Percentiles rank a stretch among this genome's conserved stretches.
Evolutionary conservation across 2,113 vertebrate species (phyloP).

Genomic region (Alosa alosa): DNA sequence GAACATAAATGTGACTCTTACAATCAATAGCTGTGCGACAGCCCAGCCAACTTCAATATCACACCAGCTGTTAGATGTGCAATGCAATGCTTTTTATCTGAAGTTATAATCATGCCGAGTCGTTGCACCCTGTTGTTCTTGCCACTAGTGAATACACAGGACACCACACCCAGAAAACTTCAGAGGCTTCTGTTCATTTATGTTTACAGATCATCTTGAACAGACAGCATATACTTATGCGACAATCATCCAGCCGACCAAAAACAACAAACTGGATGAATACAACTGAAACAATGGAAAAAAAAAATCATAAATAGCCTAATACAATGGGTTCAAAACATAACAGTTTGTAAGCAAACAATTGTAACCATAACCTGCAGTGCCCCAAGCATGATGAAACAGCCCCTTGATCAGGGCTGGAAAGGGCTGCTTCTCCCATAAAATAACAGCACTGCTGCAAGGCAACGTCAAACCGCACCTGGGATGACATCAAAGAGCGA

Average conservation of each 20-base stretch:
- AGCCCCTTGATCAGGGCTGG: background rate
- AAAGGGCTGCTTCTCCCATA: background rate
- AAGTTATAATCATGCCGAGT: background rate
- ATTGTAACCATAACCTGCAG: background rate
- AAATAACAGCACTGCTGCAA: background rate
- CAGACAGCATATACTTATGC: background rate
- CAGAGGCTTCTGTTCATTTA: background rate
- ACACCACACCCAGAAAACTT: background rate
- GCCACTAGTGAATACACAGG: background rate
- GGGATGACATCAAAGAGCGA: conserved; percentile 18
- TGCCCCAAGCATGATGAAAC: background rate
- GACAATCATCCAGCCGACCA: conserved; percentile 6
- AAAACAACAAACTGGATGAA: conserved; percentile 9
- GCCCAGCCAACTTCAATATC: background rate
- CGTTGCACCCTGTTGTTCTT: background rate
- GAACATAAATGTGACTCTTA: too few species aligned
- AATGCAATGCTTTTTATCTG: background rate
- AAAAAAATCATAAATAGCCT: background rate
- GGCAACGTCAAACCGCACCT: background rate
- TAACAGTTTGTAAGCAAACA: background rate
- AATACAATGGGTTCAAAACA: background rate
- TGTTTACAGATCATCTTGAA: background rate
- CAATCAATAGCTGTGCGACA: background rate
- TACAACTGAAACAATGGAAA: background rate
- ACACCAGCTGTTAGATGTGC: background rate